A percentile compares a stretch with the other conserved stretches of the same genome.
Evolutionary conservation across 2,888 invertebrate species (phyloP).

Genomic region (Zaprionus lineosus): DNA sequence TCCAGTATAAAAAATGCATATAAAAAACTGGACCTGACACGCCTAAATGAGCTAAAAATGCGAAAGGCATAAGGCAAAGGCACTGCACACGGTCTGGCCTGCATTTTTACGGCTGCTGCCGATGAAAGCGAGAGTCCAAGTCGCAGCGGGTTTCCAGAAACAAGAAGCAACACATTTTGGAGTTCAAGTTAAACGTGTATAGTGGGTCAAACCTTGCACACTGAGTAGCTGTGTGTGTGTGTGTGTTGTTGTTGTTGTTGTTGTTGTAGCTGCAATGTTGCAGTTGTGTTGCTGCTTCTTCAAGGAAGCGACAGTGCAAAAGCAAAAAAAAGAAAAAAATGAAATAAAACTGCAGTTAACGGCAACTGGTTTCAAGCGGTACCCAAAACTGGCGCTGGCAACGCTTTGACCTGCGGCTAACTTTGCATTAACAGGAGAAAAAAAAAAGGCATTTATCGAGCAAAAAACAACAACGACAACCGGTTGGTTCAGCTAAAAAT

Average conservation of each 20-base stretch:
- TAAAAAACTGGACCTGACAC: slow-evolving; percentile 72
- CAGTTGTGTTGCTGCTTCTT: slow-evolving; percentile 48
- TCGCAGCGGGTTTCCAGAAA: slow-evolving; percentile 34
- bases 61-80: slow-evolving; percentile 61
- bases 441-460: slow-evolving; percentile 12
- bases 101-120: slow-evolving; percentile 50
- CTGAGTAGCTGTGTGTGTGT: no score
- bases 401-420: slow-evolving; percentile 63
- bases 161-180: slow-evolving; percentile 51
- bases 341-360: slow-evolving; percentile 60
- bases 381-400: slow-evolving; percentile 41
- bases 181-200: slow-evolving; percentile 77
- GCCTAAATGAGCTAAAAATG: slow-evolving; percentile 76
- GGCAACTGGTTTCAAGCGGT: slow-evolving; percentile 63
- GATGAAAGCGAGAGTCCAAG: slow-evolving; percentile 59
- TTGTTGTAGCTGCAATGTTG: slow-evolving; percentile 25
- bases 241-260: no score
- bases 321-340: slow-evolving; percentile 4
- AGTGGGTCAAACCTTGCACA: slow-evolving; percentile 69
- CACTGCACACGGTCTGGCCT: slow-evolving; percentile 26
- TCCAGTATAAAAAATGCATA: slow-evolving; percentile 63
- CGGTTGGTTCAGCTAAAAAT: slow-evolving; percentile 61
- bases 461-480: slow-evolving; percentile 40
- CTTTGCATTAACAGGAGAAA: slow-evolving; percentile 37
- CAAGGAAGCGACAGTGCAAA: slow-evolving; percentile 55